Conservation (phyloP, 2,888 invertebrate genomes). For the Macroteleia sp. region DNA sequence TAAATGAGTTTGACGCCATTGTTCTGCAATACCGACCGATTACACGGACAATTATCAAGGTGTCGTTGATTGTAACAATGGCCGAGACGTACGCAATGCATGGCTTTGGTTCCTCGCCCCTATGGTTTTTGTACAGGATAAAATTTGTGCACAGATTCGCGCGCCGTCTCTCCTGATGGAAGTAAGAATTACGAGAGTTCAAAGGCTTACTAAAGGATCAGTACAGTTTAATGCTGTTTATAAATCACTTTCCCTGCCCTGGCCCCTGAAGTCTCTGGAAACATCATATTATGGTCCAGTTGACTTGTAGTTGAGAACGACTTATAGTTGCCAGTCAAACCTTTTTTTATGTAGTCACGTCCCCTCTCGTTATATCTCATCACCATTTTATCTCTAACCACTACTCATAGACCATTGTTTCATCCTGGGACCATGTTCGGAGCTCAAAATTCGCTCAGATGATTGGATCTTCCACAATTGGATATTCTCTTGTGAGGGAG, state of each 20-base stretch:
- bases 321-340: constrained; percentile 28
- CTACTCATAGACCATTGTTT: neutral
- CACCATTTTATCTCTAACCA: constrained; percentile 31
- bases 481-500: neutral
- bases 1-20: constrained; percentile 49
- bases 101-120: constrained; percentile 35
- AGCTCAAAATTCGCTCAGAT: constrained; percentile 18
- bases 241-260: neutral
- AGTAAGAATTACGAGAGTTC: constrained; percentile 7
- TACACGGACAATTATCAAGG: neutral
- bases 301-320: constrained; percentile 52
- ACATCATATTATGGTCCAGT: constrained; percentile 45
- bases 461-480: constrained; percentile 5
- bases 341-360: constrained; percentile 49
- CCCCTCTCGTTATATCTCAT: constrained; percentile 39
- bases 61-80: constrained; percentile 35
- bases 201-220: constrained; percentile 18
- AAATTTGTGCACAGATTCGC: neutral
- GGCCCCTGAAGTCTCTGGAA: constrained; percentile 38
- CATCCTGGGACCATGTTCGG: constrained; percentile 40
- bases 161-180: neutral
- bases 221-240: neutral
- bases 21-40: constrained; percentile 51
- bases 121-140: constrained; percentile 15
- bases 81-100: constrained; percentile 43